These are phyloP conservation scores for Drosophila sp. DNA, from an alignment of 1,140 invertebrate genomes.

Conservation along the genomic window DNA sequence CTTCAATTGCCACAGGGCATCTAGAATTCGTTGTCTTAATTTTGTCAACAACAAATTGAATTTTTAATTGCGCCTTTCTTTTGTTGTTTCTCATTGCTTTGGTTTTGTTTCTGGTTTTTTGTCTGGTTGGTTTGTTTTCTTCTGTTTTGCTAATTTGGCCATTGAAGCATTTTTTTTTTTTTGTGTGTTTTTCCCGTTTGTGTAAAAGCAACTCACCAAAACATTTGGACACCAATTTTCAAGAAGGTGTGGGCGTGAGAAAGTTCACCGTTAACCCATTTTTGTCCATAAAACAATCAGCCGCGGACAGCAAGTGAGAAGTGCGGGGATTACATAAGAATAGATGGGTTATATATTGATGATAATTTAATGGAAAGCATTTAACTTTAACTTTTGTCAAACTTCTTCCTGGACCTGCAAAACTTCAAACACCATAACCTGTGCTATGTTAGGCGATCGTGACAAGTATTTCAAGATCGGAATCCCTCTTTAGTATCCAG, in stretches of 20 bases:
- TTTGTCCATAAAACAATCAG: too few species aligned
- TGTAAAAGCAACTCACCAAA: constrained; percentile 20
- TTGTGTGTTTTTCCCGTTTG: constrained; percentile 4
- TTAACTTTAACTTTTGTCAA: too few species aligned
- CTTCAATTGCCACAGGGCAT: not conserved
- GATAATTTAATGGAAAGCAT: too few species aligned
- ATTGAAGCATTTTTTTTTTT: constrained; percentile 28
- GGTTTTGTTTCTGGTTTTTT: not conserved
- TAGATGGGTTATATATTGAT: too few species aligned
- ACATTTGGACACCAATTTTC: constrained; percentile 15
- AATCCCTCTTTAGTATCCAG: too few species aligned
- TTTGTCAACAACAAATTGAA: constrained; percentile 8
- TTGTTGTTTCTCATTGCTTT: constrained; percentile 6
- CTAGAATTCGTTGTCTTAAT: not conserved
- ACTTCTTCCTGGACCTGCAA: too few species aligned
- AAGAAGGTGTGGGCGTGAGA: constrained; percentile 21
- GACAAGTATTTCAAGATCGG: too few species aligned
- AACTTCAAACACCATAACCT: too few species aligned
- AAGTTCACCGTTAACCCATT: constrained; percentile 18
- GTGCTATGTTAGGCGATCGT: too few species aligned
- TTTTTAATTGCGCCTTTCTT: constrained; percentile 31
- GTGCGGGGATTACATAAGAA: not conserved
- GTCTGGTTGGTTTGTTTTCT: not conserved
- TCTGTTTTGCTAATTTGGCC: constrained; percentile 20
- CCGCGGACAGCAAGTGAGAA: not conserved